Evolutionary conservation across 2,888 invertebrate species (phyloP), one percentile per base, ranked within the genome.

Genomic region (Scrobipalpa atriplicella): DNA sequence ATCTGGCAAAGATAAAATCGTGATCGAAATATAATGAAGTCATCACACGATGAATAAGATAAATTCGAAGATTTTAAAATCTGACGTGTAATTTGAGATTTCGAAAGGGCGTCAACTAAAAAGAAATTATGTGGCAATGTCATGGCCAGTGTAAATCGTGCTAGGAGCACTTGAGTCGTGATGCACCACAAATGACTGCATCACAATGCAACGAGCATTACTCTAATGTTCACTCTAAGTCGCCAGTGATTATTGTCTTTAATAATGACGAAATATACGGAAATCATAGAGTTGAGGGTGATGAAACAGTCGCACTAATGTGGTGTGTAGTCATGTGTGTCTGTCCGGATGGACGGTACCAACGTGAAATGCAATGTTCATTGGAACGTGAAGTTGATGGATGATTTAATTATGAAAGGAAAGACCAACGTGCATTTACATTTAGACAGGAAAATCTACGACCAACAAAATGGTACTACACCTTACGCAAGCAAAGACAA

Each of bases 71-170:
- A 64, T 64, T 64, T 63, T 19, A 41, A 39, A 18, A 54, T 64
- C 62, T 68, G 70, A 62, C 61, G 62, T 70, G 69, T 69, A 70
- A 70, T 71, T 70, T 70, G 73, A 68, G 71, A 75, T 82, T 78
- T 77, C 72, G 76, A 77, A 80, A 81, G 78, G 75, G 79, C 81
- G 79, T 80, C 75, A 81, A 79, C 79, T 73, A 77, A 75, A 75
- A 78, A 77, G 74, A 77, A 78, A 79, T 83, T 79, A 87, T 84
- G 81, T 75, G 75, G 87, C 89, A 89, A 88, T 89, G 90, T 89
- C 90, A 90, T 79, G 90, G 89, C 78, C 86, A 82, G 77, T 83
- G 76, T 78, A 75, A 82, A 78, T 84, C 86, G 85, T 87, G 86
- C 76, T 74, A 78, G 72, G 74, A 77, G 75, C 74, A 73, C 75